Evolutionary conservation across 2,888 invertebrate genomes (phyloP).

Genomic region (Celastrina argiolus): DNA sequence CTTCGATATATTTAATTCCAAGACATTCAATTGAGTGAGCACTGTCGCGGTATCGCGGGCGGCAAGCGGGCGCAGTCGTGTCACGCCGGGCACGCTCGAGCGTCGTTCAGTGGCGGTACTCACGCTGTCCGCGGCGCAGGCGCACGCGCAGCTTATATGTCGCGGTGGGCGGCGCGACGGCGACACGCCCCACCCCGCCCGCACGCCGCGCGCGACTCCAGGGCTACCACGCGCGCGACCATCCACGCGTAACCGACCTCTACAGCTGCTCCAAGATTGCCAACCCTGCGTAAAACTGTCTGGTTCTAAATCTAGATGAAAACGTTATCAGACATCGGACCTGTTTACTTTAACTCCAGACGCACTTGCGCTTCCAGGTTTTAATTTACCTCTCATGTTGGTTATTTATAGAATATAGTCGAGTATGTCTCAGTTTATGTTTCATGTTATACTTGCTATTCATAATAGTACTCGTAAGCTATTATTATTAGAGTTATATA

Average conservation of each 20-base stretch:
- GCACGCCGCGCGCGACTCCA: conserved; percentile 42
- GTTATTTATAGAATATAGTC: conserved; percentile 1
- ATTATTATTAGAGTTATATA: too few species aligned
- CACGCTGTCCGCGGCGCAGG: conserved; percentile 42
- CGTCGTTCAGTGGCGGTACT: conserved; percentile 49
- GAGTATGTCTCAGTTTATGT: conserved; percentile 38
- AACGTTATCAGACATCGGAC: conserved; percentile 5
- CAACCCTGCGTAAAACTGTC: background rate
- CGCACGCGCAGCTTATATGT: conserved; percentile 53
- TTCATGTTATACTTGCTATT: background rate
- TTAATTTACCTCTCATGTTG: conserved; percentile 1
- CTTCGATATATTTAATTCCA: conserved; percentile 21
- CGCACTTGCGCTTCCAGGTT: conserved; percentile 2
- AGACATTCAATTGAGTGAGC: conserved; percentile 11
- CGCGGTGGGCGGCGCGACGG: conserved; percentile 60
- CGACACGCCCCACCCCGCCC: conserved; percentile 56
- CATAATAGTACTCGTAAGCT: too few species aligned
- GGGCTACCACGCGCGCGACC: background rate
- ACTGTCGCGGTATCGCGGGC: conserved; percentile 33
- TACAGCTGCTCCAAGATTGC: background rate
- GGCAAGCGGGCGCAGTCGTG: conserved; percentile 38
- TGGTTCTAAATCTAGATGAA: conserved; percentile 18
- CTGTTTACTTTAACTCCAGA: conserved; percentile 14
- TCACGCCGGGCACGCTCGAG: conserved; percentile 39
- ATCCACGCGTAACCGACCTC: background rate